A percentile compares a stretch with the other conserved stretches of the same genome.
These are phyloP conservation scores for Onychomys leucogaster DNA, from an alignment of 2,797 vertebrate species.

Conservation along the genomic window DNA sequence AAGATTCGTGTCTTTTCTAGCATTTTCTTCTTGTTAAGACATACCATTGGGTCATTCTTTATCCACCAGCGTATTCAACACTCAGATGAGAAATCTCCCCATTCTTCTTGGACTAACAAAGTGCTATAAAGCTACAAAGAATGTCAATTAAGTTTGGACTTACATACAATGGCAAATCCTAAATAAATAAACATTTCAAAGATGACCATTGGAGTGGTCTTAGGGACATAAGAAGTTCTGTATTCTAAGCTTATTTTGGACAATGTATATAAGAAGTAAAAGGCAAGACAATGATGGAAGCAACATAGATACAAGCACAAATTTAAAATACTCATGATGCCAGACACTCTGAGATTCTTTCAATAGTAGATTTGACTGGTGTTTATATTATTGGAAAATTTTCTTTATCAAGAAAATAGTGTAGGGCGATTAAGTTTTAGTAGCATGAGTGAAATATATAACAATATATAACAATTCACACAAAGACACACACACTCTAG, in stretches of 20 bases:
- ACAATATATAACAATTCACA: not conserved
- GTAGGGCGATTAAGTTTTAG: not conserved
- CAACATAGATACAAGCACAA: not conserved
- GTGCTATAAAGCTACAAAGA: not conserved
- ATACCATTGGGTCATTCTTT: constrained; percentile 47
- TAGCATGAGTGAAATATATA: not conserved
- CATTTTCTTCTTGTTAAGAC: constrained; percentile 50
- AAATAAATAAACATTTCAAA: constrained; percentile 18
- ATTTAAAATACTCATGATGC: not conserved
- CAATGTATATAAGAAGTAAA: not conserved
- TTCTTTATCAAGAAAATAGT: constrained; percentile 34
- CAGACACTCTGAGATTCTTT: not conserved
- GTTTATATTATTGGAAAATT: constrained; percentile 29
- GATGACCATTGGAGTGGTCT: not conserved
- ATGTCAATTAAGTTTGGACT: constrained; percentile 31
- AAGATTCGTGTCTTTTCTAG: constrained; percentile 30
- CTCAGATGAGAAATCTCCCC: not conserved
- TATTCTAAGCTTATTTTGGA: not conserved
- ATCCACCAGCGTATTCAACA: not conserved
- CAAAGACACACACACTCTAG: not conserved
- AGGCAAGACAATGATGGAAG: not conserved
- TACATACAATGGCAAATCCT: constrained; percentile 32
- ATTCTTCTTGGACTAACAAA: not conserved
- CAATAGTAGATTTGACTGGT: not conserved
- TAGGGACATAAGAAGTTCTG: not conserved